Evolutionary conservation across 2,113 vertebrate species (phyloP), one percentile per base, ranked within the genome.

Genomic region (Baryphthengus martii): DNA sequence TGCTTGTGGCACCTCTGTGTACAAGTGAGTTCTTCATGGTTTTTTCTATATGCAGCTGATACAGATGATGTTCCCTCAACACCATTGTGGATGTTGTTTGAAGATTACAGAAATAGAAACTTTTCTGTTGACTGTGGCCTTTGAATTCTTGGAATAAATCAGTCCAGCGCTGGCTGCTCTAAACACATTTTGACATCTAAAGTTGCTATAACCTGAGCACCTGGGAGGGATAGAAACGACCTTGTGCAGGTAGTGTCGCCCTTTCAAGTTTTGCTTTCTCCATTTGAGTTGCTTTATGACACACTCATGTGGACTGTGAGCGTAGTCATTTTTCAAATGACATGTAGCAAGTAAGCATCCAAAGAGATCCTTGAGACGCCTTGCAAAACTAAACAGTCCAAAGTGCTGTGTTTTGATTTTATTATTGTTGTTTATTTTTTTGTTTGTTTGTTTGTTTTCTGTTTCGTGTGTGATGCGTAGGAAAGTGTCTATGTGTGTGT

Each of bases 401-500:
- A 4, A 14, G 10, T 52, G 15, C 3, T 15, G n/a, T n/a, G n/a
- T n/a, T n/a, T n/a, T n/a, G n/a, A n/a, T n/a, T n/a, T n/a, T n/a
- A n/a, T n/a, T n/a, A n/a, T n/a, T n/a, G n/a, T n/a, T n/a, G n/a
- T 14, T 49, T 25, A 20, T 49, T 11, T 49, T 18, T 45, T 49
- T 4, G n/a, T n/a, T n/a, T n/a, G n/a, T 14, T 49, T 25, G 11
- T 49, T 11, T 49, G n/a, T n/a, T 18, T 45, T 49, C 4, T 31
- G 24, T 61, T 80, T 65, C 6, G 0, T 37, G 5, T 9, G 3
- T 16, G n/a, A 18, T 0, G 0, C 14, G 13, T 47, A 39, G 58
- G 49, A 42, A 80, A 47, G 29, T 4, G 15, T 44, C 18, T 20
- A 11, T 0, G 1, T 23, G 1, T 17, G 13, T 29, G 16, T 0